phyloP scores from a whole-genome alignment of 2,888 invertebrate genomes.

The Epinotia nisella region DNA sequence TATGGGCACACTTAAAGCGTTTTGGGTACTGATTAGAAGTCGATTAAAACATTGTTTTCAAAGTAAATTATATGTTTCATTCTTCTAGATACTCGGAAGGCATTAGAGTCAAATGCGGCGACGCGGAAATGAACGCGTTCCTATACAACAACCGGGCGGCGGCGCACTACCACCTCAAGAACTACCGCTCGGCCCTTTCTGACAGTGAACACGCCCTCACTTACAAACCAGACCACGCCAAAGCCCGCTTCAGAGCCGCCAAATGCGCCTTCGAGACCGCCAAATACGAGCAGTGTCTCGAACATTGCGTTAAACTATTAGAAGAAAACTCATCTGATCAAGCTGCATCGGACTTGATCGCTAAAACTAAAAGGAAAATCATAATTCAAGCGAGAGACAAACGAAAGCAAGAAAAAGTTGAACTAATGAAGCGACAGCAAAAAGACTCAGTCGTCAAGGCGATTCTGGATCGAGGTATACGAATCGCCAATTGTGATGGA shows the following conservation, averaged over 20 bases:
- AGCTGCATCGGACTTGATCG: constrained; percentile 68
- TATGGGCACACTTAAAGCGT: too few relatives aligned
- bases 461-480: constrained; percentile 77
- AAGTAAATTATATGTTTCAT: constrained; percentile 7
- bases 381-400: constrained; percentile 81
- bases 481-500: constrained; percentile 82
- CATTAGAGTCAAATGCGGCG: constrained; percentile 90
- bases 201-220: constrained; percentile 93
- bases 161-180: constrained; percentile 93
- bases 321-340: constrained; percentile 83
- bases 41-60: too few relatives aligned
- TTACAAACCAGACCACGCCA: constrained; percentile 90
- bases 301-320: constrained; percentile 89
- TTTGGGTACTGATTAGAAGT: too few relatives aligned
- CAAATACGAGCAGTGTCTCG: constrained; percentile 88
- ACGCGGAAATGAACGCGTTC: constrained; percentile 89
- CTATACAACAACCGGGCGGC: constrained; percentile 97
- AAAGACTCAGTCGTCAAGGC: constrained; percentile 71
- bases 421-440: constrained; percentile 73
- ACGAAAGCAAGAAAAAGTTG: constrained; percentile 78
- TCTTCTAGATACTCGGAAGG: constrained; percentile 93
- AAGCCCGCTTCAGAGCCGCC: constrained; percentile 90
- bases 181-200: constrained; percentile 90
- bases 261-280: constrained; percentile 88
- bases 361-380: constrained; percentile 78